These are phyloP conservation scores for Pocillopora damicornis DNA, from an alignment of 64 coral and sea anemone species.

Conservation along the genomic window DNA sequence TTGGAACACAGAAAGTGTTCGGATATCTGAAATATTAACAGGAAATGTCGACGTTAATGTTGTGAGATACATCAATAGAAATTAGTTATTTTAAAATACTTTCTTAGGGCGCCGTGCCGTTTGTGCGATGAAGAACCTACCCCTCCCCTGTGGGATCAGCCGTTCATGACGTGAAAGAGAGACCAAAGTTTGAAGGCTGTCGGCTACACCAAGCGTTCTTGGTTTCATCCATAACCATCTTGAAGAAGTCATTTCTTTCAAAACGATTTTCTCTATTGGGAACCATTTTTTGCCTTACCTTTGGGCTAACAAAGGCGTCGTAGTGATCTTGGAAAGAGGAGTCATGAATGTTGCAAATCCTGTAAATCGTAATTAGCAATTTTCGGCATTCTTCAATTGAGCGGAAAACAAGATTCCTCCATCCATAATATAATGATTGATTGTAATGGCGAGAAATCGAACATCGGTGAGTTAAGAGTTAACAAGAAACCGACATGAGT, in stretches of 20 bases:
- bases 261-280: too few relatives aligned
- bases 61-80: too few relatives aligned
- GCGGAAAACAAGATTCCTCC: neutral
- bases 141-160: neutral
- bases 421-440: neutral
- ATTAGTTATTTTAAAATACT: neutral
- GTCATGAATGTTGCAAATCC: neutral
- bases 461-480: neutral
- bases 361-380: neutral
- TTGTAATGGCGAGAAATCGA: neutral
- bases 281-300: too few relatives aligned
- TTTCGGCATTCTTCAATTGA: constrained; percentile 37
- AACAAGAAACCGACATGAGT: constrained; percentile 25
- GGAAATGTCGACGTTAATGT: too few relatives aligned
- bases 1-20: too few relatives aligned
- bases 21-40: too few relatives aligned
- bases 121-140: neutral
- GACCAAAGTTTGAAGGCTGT: too few relatives aligned
- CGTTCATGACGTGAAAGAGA: neutral
- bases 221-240: too few relatives aligned
- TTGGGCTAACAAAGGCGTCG: neutral
- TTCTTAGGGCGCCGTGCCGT: too few relatives aligned
- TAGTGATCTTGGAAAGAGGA: neutral
- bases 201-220: too few relatives aligned
- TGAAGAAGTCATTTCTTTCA: too few relatives aligned